These are phyloP conservation scores for Monodelphis domestica DNA, from an alignment of 2,797 vertebrate genomes.

Conservation along the genomic window DNA sequence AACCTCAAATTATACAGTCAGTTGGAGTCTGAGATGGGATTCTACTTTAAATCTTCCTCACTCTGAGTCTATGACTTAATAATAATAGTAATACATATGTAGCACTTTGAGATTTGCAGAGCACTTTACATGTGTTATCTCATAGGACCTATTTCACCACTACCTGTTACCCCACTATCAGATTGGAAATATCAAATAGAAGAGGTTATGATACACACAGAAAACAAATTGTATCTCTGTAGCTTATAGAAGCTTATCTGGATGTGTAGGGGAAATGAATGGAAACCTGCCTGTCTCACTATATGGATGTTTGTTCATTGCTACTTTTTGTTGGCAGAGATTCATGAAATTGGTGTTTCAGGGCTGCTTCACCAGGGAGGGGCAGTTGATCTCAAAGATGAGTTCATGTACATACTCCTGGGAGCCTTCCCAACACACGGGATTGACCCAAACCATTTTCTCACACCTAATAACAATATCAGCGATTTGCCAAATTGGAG, in stretches of 20 bases:
- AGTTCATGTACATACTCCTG: background rate
- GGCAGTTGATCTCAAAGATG: background rate
- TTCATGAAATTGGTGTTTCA: background rate
- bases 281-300: background rate
- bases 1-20: background rate
- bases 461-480: background rate
- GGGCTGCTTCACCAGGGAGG: background rate
- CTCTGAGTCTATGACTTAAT: background rate
- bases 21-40: background rate
- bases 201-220: background rate
- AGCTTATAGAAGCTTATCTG: background rate
- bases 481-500: background rate
- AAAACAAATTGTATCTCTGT: too few species aligned
- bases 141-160: background rate
- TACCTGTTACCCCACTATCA: background rate
- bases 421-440: background rate
- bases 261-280: background rate
- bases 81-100: background rate
- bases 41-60: background rate
- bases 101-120: background rate
- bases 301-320: background rate
- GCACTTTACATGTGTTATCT: background rate
- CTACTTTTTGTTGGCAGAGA: background rate
- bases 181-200: background rate
- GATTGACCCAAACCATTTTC: background rate